Percentiles rank a stretch among this genome's conserved stretches.
phyloP scores from a whole-genome alignment of 2,113 vertebrate species.

The Panthera tigris region DNA sequence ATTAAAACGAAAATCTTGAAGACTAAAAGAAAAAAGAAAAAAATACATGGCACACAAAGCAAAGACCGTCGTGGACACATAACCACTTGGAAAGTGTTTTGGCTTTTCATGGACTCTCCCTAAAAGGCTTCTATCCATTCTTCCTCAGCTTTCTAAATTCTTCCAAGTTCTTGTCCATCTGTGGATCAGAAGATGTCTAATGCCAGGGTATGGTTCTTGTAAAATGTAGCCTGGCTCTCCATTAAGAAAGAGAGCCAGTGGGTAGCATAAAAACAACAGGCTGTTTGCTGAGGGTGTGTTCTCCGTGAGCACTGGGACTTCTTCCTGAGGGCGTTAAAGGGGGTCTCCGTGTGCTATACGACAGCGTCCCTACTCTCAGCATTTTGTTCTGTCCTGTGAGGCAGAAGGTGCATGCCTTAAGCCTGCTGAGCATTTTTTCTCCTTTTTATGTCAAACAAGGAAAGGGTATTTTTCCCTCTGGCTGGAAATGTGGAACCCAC shows the following conservation, averaged over 20 bases:
- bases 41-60: not conserved
- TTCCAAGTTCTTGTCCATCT: conserved; percentile 27
- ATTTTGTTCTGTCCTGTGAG: conserved; percentile 58
- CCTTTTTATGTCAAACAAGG: conserved; percentile 50
- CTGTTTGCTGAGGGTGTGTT: conserved; percentile 16
- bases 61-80: not conserved
- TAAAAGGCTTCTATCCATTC: conserved; percentile 13
- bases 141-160: conserved; percentile 2
- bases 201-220: conserved; percentile 57
- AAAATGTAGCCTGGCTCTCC: conserved; percentile 53
- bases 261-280: conserved; percentile 66
- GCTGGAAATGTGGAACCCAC: conserved; percentile 35
- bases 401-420: conserved; percentile 63
- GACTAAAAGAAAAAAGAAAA: conserved; percentile 12
- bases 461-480: not conserved
- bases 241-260: conserved; percentile 66
- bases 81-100: not conserved
- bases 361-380: not conserved
- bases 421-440: conserved; percentile 32
- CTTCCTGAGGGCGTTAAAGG: conserved; percentile 52
- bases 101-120: not conserved
- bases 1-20: conserved; percentile 45
- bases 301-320: not conserved
- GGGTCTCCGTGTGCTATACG: not conserved
- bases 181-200: conserved; percentile 64